Base-by-base conservation (phyloP, 2,888 invertebrate species). In the Dioctria rufipes region DNA sequence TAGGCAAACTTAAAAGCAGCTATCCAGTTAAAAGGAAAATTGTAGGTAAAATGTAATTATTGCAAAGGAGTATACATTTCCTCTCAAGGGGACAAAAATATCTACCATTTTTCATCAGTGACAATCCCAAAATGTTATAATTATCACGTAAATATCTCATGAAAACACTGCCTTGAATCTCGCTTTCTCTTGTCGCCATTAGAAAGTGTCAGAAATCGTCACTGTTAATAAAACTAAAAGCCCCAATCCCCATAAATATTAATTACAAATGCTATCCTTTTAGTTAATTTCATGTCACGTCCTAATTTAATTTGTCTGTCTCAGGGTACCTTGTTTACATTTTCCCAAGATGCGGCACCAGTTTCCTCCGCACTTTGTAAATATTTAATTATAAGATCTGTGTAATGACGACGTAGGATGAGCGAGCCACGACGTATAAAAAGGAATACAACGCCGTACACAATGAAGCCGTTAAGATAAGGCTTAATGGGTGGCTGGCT, bases 271-370 rank as follows among this genome's bases (percentile, higher is more conserved):
- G 67, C 42, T 67, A 67, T 67, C 67, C 67, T 67, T 67, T 67
- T 46, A 67, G 67, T 67, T 67, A 67, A 67, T 67, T 67, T 67
- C 67, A 67, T 67, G 67, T 67, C 67, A 67, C 67, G 67, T 67
- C 43, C 67, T 67, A 67, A 67, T 67, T 67, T 46, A 67, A 67
- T 67, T 67, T 67, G 67, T 67, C 67, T 67, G 67, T 13, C 67
- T 67, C 25, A 25, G 67, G 67, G 67, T 42, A 43, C 43, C 67
- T 46, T 67, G 67, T 67, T 67, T 67, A 67, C 67, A 67, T 67
- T 67, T 67, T 46, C 43, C 43, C 67, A 46, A 43, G 67, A 43
- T 67, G 67, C 67, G 67, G 67, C 67, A 67, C 43, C 67, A 67
- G 67, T 25, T 67, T 42, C 67, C 46, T 67, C 46, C 43, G 25